Base-by-base conservation (phyloP, 2,888 invertebrate genomes). In the Drosophila limbata region DNA sequence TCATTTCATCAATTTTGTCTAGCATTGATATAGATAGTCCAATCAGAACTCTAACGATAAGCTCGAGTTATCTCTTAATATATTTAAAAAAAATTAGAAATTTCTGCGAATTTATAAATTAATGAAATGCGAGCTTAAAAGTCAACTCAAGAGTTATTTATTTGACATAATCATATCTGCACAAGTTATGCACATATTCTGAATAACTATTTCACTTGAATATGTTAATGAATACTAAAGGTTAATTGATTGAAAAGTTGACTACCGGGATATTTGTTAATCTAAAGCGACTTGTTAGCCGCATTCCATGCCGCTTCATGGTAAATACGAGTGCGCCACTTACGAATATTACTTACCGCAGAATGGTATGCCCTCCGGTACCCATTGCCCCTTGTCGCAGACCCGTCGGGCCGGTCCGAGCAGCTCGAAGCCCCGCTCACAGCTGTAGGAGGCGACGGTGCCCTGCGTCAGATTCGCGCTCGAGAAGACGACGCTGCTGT, bases 291-390 rank as follows among this genome's bases (percentile, higher is more conserved):
- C 50, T 8, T n/a, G 50, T 50, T 50, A 21, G 21, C 55, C 55
- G 33, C 55, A 53, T 53, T 53, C 40, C 53, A 28, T 28, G 21
- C 4, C 39, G 17, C 17, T 11, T 9, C 3, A 9, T 50, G 40
- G 21, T 21, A 42, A 60, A 31, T 50, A 31, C 11, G 11, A 11
- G 31, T 15, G 17, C 53, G 53, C 5, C 31, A 57, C 11, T 39
- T 25, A 28, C 28, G 8, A 28, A 28, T 28, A 28, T 6, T 40
- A 95, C 96, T 96, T 92, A 98, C 98, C 98, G 93, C 98, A 98
- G 92, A 98, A 98, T 6, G 98, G 98, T 83, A 98, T 96, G 64
- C 98, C 98, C 90, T 97, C 97, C 0, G 98, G 98, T 8, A 94
- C 92, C 98, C 98, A 98, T 44, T 94, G 94, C 11, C 96, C 96